Conservation (phyloP, 2,113 vertebrate genomes). For the Acrocephalus arundinaceus region DNA sequence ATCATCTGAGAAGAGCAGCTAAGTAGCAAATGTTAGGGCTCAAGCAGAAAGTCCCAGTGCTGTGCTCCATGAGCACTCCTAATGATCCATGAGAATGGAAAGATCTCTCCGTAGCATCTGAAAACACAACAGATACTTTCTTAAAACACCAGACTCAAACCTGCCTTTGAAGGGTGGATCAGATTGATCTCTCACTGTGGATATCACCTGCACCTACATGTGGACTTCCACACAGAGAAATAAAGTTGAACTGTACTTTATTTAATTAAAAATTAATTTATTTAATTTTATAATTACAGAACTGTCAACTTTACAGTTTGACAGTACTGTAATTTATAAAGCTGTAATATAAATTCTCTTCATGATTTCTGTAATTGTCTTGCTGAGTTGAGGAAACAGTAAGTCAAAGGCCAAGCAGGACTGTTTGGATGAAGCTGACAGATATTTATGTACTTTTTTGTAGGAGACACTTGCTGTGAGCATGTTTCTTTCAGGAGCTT, state of each 20-base stretch:
- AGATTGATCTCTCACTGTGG: background rate
- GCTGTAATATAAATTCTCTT: background rate
- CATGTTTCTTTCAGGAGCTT: background rate
- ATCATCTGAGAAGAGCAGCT: background rate
- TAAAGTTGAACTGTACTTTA: background rate
- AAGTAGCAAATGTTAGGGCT: background rate
- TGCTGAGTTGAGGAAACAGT: background rate
- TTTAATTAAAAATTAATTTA: too few species aligned
- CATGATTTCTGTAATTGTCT: background rate
- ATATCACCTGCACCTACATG: background rate
- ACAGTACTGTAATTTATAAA: background rate
- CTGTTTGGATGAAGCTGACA: background rate
- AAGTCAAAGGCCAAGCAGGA: background rate
- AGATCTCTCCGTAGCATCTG: background rate
- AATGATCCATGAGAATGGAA: background rate
- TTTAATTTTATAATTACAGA: too few species aligned
- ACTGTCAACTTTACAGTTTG: background rate
- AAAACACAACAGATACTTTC: background rate
- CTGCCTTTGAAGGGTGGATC: background rate
- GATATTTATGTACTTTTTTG: background rate
- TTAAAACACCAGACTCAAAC: background rate
- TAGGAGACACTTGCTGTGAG: background rate
- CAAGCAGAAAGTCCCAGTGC: background rate
- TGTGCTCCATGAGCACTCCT: background rate
- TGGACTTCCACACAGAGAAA: background rate